phyloP scores from a whole-genome alignment of 2,113 vertebrate species.

The Mionectes macconnelli region DNA sequence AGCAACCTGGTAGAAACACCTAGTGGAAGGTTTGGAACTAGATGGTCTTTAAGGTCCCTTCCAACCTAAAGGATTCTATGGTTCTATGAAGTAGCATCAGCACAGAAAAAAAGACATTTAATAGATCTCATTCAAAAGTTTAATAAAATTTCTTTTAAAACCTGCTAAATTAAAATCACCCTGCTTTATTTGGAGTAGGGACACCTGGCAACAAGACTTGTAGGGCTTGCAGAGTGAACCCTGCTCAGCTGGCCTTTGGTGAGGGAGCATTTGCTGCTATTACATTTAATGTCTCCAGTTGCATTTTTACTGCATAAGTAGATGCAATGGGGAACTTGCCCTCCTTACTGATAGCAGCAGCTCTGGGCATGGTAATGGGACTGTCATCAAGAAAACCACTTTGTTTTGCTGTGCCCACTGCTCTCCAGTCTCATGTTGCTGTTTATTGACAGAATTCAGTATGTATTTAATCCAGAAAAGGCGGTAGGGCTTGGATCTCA shows the following conservation, averaged over 20 bases:
- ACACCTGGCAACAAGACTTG: not conserved
- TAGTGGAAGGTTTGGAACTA: not conserved
- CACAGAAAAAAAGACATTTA: not conserved
- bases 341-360: not conserved
- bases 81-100: not conserved
- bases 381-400: not conserved
- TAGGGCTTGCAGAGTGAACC: not conserved
- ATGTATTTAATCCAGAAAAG: not conserved
- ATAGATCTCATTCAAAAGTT: not conserved
- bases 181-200: not conserved
- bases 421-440: not conserved
- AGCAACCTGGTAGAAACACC: not conserved
- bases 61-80: not conserved
- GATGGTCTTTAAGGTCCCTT: not conserved
- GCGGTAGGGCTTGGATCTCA: not conserved
- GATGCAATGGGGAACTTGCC: not conserved
- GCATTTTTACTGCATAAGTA: not conserved
- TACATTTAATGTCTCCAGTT: not conserved
- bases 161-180: not conserved
- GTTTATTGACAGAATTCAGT: not conserved
- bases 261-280: not conserved
- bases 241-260: not conserved
- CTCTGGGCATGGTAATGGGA: rapidly evolving
- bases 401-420: not conserved
- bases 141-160: not conserved